These are phyloP conservation scores for Erebia palarica DNA, from an alignment of 2,888 invertebrate species.

Conservation along the genomic window DNA sequence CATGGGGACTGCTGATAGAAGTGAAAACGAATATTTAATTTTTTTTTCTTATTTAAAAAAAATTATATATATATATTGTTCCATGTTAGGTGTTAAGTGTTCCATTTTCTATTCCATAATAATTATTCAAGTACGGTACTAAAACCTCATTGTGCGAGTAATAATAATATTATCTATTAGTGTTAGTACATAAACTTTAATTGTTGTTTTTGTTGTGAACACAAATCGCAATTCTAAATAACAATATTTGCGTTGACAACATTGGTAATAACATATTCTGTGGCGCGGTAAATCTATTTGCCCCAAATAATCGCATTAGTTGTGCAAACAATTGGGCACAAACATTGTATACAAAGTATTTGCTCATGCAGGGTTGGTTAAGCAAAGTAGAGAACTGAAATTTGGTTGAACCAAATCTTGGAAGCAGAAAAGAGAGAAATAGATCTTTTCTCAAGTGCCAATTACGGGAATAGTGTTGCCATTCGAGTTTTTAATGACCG, in stretches of 20 bases:
- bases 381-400: constrained; percentile 4
- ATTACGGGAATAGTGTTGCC: too few relatives aligned
- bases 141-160: too few relatives aligned
- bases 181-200: too few relatives aligned
- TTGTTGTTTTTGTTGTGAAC: constrained; percentile 7
- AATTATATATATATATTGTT: too few relatives aligned
- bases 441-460: neutral
- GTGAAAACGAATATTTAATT: too few relatives aligned
- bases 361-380: constrained; percentile 20
- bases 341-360: constrained; percentile 33
- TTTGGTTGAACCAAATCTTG: constrained; percentile 9
- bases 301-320: constrained; percentile 57
- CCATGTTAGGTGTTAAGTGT: too few relatives aligned
- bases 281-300: constrained; percentile 49
- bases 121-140: too few relatives aligned
- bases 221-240: constrained; percentile 26
- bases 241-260: constrained; percentile 27
- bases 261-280: constrained; percentile 32
- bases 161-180: too few relatives aligned
- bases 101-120: too few relatives aligned
- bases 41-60: too few relatives aligned
- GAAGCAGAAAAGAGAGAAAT: neutral
- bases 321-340: constrained; percentile 50
- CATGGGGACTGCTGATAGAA: too few relatives aligned
- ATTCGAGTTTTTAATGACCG: too few relatives aligned